phyloP scores from a whole-genome alignment of 1,140 invertebrate genomes.

The Drosophila asahinai region DNA sequence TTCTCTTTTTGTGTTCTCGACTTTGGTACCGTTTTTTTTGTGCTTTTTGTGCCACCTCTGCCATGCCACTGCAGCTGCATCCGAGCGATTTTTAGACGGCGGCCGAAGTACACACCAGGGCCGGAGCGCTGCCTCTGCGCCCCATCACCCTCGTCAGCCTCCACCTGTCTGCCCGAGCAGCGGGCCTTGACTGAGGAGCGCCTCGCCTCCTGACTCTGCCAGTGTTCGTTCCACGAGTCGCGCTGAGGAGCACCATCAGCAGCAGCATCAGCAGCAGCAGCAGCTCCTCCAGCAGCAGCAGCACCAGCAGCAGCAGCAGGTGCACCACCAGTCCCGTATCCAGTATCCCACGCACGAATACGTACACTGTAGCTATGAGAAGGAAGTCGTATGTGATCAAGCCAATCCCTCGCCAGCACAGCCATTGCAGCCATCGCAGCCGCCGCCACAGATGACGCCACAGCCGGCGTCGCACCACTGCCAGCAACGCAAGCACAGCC shows the following conservation, averaged over 20 bases:
- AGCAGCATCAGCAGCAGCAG: conserved; percentile 56
- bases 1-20: conserved; percentile 43
- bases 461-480: conserved; percentile 33
- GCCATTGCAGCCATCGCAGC: conserved; percentile 24
- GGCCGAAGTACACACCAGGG: conserved; percentile 85
- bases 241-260: conserved; percentile 67
- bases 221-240: conserved; percentile 81
- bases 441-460: conserved; percentile 17
- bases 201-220: conserved; percentile 84
- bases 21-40: conserved; percentile 20
- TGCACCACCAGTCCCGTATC: conserved; percentile 43
- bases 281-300: conserved; percentile 46
- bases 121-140: conserved; percentile 85
- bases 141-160: conserved; percentile 86
- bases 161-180: conserved; percentile 85
- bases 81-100: conserved; percentile 88
- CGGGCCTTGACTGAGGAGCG: conserved; percentile 86
- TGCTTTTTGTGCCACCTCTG: conserved; percentile 23
- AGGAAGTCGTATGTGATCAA: conserved; percentile 84
- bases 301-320: conserved; percentile 46
- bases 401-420: conserved; percentile 59
- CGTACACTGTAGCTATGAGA: conserved; percentile 84
- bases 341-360: conserved; percentile 76
- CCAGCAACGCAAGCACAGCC: conserved; percentile 60
- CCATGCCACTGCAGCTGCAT: conserved; percentile 86